Evolutionary conservation across 2,797 vertebrate species (phyloP).

Genomic region (Pangasius larnaudii): DNA sequence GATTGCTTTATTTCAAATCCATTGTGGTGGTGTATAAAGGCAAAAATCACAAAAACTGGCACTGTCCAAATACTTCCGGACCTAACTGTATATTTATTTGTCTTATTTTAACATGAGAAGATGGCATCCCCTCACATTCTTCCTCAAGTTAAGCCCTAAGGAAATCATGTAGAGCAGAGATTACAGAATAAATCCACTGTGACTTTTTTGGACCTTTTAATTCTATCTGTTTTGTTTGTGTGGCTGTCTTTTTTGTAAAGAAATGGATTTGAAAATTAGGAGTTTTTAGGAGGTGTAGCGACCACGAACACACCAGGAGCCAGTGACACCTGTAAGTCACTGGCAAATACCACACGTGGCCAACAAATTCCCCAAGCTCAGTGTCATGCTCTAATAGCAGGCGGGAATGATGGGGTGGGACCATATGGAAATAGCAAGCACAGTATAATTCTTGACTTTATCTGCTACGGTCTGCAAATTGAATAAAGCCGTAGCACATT

Average conservation of each 20-base stretch:
- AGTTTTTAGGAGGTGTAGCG: neutral
- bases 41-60: no score
- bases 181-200: neutral
- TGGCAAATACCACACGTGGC: slow-evolving; percentile 13
- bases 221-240: neutral
- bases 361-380: slow-evolving; percentile 12
- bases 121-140: neutral
- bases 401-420: neutral
- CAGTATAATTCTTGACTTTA: slow-evolving; percentile 18
- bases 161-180: neutral
- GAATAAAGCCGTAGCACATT: slow-evolving; percentile 3
- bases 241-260: neutral
- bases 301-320: neutral
- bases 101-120: neutral
- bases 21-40: no score
- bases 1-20: no score
- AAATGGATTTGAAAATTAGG: neutral
- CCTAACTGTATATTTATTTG: no score
- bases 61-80: no score
- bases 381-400: slow-evolving; percentile 26
- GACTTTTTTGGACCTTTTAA: neutral
- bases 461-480: slow-evolving; percentile 15
- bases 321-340: neutral
- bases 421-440: slow-evolving; percentile 1
- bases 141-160: neutral